These are phyloP conservation scores for Pangasianodon gigas DNA, from an alignment of 2,113 vertebrate species.

Conservation along the genomic window DNA sequence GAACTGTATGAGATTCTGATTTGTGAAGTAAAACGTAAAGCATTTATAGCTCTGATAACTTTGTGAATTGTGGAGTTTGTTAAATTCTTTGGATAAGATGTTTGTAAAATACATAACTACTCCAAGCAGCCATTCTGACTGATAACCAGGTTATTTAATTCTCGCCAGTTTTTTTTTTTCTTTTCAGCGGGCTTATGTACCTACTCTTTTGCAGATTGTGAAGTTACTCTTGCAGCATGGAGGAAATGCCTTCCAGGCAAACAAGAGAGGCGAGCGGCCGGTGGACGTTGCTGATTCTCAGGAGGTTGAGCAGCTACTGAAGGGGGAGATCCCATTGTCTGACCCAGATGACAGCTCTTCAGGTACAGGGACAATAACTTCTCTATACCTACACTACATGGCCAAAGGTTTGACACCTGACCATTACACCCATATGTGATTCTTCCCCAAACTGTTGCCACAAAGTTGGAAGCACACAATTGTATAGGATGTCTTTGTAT, in stretches of 20 bases:
- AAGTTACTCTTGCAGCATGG: conserved; percentile 93
- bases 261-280: conserved; percentile 93
- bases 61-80: neutral
- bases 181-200: neutral
- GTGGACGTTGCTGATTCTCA: conserved; percentile 97
- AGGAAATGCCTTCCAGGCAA: conserved; percentile 95
- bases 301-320: conserved; percentile 89
- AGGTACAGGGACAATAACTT: conserved; percentile 70
- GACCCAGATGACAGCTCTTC: conserved; percentile 92
- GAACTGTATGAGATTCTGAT: neutral
- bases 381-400: neutral
- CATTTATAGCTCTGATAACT: neutral
- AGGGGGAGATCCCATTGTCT: conserved; percentile 88
- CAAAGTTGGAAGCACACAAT: neutral
- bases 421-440: neutral
- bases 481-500: neutral
- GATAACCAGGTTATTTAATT: neutral
- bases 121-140: neutral
- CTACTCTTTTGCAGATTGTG: conserved; percentile 80
- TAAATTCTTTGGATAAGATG: neutral
- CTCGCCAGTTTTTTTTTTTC: neutral
- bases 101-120: neutral
- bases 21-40: neutral
- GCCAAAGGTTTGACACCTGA: neutral
- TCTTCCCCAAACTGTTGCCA: neutral